A percentile compares a stretch with the other conserved stretches of the same genome.
Conservation (phyloP, 2,888 invertebrate species). For the Tetanocera ferruginea region DNA sequence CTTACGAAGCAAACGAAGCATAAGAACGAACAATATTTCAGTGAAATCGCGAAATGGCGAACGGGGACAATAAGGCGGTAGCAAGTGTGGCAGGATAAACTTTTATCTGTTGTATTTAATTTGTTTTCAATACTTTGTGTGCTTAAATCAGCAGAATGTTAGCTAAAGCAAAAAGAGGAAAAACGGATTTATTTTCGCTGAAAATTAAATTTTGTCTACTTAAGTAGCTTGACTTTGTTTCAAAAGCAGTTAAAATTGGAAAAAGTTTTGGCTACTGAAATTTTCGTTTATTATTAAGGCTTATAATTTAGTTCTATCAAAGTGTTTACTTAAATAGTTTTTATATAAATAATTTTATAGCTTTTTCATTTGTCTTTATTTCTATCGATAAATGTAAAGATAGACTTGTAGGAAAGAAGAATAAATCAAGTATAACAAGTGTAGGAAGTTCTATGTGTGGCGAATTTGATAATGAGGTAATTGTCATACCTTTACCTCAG, state of each 20-base stretch:
- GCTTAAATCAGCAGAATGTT: background rate
- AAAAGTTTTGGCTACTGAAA: background rate
- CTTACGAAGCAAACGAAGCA: background rate
- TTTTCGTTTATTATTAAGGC: too few species aligned
- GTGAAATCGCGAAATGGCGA: background rate
- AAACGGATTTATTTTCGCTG: background rate
- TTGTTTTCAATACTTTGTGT: conserved; percentile 11
- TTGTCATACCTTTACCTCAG: too few species aligned
- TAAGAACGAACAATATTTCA: background rate
- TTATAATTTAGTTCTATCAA: too few species aligned
- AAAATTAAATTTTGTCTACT: background rate
- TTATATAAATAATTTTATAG: too few species aligned
- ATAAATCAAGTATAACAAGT: too few species aligned
- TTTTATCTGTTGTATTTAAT: conserved; percentile 16
- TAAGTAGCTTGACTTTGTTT: background rate
- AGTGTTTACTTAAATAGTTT: too few species aligned
- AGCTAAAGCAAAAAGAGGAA: background rate
- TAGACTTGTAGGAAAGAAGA: too few species aligned
- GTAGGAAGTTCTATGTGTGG: too few species aligned
- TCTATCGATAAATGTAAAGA: too few species aligned
- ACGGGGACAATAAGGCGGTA: background rate
- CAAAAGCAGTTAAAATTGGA: background rate
- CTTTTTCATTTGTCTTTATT: too few species aligned
- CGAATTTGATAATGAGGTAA: too few species aligned
- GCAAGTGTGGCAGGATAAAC: background rate